Evolutionary conservation across 2,113 vertebrate species (phyloP).

Genomic region (Ciconia maguari): DNA sequence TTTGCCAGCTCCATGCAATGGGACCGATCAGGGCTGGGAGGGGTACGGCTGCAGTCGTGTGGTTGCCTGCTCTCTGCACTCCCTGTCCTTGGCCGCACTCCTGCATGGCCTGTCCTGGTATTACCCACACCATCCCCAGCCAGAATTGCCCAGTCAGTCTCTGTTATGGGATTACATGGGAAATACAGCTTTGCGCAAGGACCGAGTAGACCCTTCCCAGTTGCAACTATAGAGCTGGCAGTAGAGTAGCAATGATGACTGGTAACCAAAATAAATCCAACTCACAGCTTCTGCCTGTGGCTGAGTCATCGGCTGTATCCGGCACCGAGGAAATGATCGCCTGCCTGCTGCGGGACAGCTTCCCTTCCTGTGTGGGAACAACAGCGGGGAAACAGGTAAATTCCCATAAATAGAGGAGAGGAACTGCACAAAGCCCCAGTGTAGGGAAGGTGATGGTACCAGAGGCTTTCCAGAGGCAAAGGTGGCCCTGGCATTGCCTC

Average conservation of each 20-base stretch:
- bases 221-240: neutral
- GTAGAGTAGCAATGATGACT: neutral
- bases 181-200: fast-evolving
- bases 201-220: neutral
- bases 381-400: neutral
- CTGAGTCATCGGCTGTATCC: neutral
- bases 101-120: neutral
- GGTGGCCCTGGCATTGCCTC: neutral
- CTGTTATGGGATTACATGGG: neutral
- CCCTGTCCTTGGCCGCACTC: neutral
- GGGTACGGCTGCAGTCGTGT: neutral
- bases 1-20: neutral
- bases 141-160: fast-evolving
- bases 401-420: neutral
- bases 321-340: neutral
- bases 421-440: neutral
- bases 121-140: fast-evolving
- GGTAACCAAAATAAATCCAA: slow-evolving; percentile 12
- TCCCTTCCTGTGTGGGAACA: neutral
- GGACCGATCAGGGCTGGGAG: neutral
- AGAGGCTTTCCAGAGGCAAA: neutral
- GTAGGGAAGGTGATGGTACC: neutral
- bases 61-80: neutral
- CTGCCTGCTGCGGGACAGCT: neutral
- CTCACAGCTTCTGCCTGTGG: slow-evolving; percentile 40